Evolutionary conservation across 35 echinoderm and acorn worm genomes (phyloP).

Genomic region (Hemicentrotus pulcherrimus): DNA sequence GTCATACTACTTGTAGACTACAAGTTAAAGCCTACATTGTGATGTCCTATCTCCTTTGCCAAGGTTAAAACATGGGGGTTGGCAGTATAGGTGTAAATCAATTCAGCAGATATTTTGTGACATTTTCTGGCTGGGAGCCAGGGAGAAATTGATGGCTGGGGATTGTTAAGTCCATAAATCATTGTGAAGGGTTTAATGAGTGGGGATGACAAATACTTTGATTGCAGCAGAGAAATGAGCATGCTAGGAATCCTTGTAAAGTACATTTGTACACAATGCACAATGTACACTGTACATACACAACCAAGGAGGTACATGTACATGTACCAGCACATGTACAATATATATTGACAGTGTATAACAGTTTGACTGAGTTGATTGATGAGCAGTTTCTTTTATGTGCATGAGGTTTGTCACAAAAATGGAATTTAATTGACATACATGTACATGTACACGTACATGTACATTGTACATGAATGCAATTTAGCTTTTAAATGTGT

Average conservation of each 20-base stretch:
- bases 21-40: no score
- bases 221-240: neutral
- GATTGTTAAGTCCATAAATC: slow-evolving; percentile 10
- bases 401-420: no score
- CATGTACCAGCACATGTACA: no score
- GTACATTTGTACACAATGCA: neutral
- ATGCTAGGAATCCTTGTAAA: neutral
- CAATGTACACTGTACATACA: neutral
- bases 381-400: no score
- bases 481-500: no score
- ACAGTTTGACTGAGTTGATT: no score
- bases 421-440: no score
- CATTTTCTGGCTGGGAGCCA: slow-evolving; percentile 15
- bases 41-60: neutral
- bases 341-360: no score
- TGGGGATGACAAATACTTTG: slow-evolving; percentile 3
- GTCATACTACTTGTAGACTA: no score
- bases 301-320: no score
- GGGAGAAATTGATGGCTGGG: neutral
- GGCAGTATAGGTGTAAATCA: slow-evolving; percentile 32
- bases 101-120: slow-evolving; percentile 15
- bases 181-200: neutral
- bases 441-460: no score
- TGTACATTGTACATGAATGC: no score
- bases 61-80: neutral